Percentiles rank a stretch among this genome's conserved stretches.
These are phyloP conservation scores for Eupsittula cactorum DNA, from an alignment of 2,113 vertebrate genomes.

Conservation along the genomic window DNA sequence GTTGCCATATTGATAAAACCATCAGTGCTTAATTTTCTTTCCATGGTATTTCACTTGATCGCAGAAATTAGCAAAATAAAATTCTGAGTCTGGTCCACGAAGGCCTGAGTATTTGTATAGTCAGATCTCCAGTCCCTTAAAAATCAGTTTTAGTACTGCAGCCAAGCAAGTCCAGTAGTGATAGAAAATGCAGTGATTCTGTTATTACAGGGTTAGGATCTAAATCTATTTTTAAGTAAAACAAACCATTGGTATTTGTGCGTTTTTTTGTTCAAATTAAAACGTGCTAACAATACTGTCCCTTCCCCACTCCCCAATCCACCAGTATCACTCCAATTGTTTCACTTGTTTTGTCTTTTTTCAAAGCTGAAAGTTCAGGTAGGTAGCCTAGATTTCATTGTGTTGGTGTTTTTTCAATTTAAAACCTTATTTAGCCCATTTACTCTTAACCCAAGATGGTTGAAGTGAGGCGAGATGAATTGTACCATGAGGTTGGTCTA, in stretches of 20 bases:
- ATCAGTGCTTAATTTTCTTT: not conserved
- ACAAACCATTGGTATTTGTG: not conserved
- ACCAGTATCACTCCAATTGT: not conserved
- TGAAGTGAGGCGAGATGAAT: not conserved
- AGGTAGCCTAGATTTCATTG: not conserved
- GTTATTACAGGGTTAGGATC: not conserved
- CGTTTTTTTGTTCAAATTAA: not conserved
- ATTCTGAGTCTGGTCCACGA: not conserved
- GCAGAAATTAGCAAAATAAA: not conserved
- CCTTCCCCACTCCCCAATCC: accelerated
- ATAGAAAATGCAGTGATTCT: not conserved
- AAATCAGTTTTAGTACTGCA: not conserved
- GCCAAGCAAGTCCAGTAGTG: not conserved
- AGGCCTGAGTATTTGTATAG: not conserved
- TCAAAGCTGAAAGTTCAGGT: not conserved
- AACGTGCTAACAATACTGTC: not conserved
- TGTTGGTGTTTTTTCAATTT: not conserved
- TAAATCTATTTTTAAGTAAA: not conserved
- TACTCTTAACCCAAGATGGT: not conserved
- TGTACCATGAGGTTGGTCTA: not conserved
- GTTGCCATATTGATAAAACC: not conserved
- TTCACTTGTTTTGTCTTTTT: not conserved
- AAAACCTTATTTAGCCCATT: not conserved
- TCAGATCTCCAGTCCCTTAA: not conserved
- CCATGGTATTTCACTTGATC: not conserved